These are phyloP conservation scores for Saturnia japonica DNA, from an alignment of 2,888 invertebrate species.

Conservation along the genomic window DNA sequence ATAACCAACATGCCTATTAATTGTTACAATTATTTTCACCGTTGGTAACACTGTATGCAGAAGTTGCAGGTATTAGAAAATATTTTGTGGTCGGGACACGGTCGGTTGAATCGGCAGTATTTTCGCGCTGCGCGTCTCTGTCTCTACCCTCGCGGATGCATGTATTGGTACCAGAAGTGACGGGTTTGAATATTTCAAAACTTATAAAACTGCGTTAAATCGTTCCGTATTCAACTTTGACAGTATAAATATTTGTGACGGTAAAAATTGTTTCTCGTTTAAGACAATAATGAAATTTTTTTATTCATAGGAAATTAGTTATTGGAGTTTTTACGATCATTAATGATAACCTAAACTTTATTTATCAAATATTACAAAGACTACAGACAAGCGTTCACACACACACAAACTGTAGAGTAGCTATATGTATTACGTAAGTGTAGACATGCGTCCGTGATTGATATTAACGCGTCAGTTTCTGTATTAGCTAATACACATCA, in stretches of 20 bases:
- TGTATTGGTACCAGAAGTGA: not conserved
- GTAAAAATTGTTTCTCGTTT: not conserved
- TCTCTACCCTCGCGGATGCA: not conserved
- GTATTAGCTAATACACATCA: not conserved
- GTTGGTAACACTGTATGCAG: constrained; percentile 24
- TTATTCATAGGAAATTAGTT: not conserved
- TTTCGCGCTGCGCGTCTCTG: not conserved
- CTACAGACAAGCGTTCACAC: not conserved
- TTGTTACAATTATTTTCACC: not conserved
- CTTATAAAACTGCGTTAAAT: not conserved
- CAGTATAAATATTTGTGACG: not conserved
- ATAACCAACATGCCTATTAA: too few relatives aligned
- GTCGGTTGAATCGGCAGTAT: not conserved
- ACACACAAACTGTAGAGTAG: not conserved
- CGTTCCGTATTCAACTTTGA: not conserved
- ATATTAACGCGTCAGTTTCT: not conserved
- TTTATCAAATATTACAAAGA: not conserved
- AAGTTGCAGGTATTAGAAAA: constrained; percentile 66
- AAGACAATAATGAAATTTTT: too few relatives aligned
- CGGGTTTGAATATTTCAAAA: constrained; percentile 1
- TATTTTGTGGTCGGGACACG: constrained; percentile 59
- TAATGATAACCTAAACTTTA: not conserved
- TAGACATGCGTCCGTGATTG: not conserved
- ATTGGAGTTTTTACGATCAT: not conserved
- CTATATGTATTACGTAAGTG: not conserved